These are phyloP conservation scores for Iphiclides podalirius DNA, from an alignment of 2,888 invertebrate species.

Conservation along the genomic window DNA sequence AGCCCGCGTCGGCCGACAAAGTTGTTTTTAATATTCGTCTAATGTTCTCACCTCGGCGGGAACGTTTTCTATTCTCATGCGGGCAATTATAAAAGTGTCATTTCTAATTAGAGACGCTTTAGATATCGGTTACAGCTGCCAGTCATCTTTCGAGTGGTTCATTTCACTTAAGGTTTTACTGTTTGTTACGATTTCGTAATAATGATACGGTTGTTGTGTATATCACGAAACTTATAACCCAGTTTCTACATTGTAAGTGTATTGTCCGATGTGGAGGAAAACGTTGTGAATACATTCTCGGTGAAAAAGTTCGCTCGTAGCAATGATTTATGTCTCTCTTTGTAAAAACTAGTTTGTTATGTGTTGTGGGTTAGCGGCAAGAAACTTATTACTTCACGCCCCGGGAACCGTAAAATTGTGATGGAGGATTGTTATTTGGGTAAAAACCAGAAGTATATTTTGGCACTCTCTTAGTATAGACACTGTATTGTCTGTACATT, in stretches of 20 bases:
- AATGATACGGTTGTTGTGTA: slow-evolving; percentile 11
- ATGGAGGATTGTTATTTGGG: neutral
- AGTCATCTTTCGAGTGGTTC: slow-evolving; percentile 43
- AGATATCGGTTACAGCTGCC: slow-evolving; percentile 47
- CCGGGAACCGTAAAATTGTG: neutral
- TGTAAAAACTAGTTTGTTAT: slow-evolving; percentile 56
- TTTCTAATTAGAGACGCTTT: slow-evolving; percentile 64
- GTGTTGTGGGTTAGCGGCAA: slow-evolving; percentile 45
- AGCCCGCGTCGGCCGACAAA: slow-evolving; percentile 37
- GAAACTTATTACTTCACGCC: slow-evolving; percentile 31
- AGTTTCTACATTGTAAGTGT: too few relatives aligned
- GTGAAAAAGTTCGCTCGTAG: slow-evolving; percentile 57
- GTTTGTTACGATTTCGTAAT: too few relatives aligned
- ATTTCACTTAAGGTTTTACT: too few relatives aligned
- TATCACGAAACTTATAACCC: slow-evolving; percentile 26
- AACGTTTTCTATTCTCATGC: slow-evolving; percentile 41
- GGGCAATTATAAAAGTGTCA: slow-evolving; percentile 65
- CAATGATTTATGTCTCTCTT: slow-evolving; percentile 63
- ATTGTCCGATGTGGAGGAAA: slow-evolving; percentile 53
- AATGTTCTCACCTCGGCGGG: slow-evolving; percentile 41
- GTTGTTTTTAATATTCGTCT: slow-evolving; percentile 33
- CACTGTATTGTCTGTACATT: too few relatives aligned
- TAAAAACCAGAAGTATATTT: neutral
- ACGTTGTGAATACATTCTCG: slow-evolving; percentile 56
- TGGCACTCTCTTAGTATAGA: too few relatives aligned